A percentile compares a stretch with the other conserved stretches of the same genome.
Conservation (phyloP, 2,113 vertebrate species). For the Rhinogobius similis region DNA sequence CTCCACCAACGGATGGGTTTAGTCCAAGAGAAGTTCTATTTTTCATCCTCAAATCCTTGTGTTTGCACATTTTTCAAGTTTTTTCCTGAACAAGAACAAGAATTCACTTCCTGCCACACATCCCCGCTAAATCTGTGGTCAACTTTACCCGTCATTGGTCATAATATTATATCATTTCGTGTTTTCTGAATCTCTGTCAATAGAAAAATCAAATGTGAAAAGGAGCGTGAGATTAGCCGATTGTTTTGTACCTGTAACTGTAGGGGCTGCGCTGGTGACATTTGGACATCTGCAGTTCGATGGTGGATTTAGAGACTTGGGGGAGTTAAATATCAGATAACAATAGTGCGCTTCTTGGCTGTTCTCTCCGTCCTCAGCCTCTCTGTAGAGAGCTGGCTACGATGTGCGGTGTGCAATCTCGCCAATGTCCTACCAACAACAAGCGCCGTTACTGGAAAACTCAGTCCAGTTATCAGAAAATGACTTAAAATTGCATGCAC, state of each 20-base stretch:
- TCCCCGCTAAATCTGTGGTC: no score
- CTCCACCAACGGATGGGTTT: no score
- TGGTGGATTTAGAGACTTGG: not conserved
- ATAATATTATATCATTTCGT: not conserved
- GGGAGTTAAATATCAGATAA: not conserved
- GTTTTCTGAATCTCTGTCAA: not conserved
- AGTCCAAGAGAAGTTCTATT: no score
- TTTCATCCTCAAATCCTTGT: no score
- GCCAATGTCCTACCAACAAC: slow-evolving; percentile 32
- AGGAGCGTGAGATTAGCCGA: not conserved
- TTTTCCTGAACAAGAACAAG: not conserved
- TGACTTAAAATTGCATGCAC: not conserved
- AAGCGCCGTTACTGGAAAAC: not conserved
- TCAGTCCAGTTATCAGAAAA: not conserved
- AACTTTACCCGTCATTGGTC: not conserved
- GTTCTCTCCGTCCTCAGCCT: slow-evolving; percentile 64
- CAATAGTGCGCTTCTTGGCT: slow-evolving; percentile 41
- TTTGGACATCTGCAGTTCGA: not conserved
- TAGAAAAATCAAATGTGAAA: not conserved
- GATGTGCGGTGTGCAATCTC: slow-evolving; percentile 41
- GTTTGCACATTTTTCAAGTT: not conserved
- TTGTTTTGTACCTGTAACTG: not conserved
- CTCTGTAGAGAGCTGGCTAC: slow-evolving; percentile 39
- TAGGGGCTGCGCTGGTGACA: not conserved
- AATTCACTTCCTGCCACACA: not conserved